Percentiles rank a stretch among this genome's conserved stretches.
Evolutionary conservation across 2,113 vertebrate genomes (phyloP).

Genomic region (Otolemur garnettii): DNA sequence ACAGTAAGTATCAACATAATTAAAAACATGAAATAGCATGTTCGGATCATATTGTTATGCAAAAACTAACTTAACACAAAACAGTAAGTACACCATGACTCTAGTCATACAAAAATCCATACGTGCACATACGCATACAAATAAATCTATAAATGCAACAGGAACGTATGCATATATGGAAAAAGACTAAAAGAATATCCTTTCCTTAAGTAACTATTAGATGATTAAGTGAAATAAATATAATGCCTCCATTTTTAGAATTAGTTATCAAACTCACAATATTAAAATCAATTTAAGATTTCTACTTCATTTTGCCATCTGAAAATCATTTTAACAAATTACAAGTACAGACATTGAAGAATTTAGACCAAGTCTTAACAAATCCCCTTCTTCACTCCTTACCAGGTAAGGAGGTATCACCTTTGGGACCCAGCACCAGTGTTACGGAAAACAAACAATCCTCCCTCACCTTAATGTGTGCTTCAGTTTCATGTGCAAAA

Average conservation of each 20-base stretch:
- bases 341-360: not conserved
- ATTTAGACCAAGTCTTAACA: not conserved
- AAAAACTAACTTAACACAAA: not conserved
- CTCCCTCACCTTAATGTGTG: not conserved
- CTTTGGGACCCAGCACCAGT: not conserved
- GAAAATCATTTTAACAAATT: not conserved
- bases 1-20: not conserved
- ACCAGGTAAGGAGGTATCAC: not conserved
- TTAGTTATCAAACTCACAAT: not conserved
- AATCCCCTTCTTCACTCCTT: not conserved
- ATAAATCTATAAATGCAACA: not conserved
- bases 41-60: not conserved
- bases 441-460: not conserved
- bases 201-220: not conserved
- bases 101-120: not conserved
- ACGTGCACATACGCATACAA: not conserved
- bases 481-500: not conserved
- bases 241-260: not conserved
- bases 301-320: not conserved
- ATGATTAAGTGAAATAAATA: constrained; percentile 26
- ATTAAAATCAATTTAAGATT: not conserved
- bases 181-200: not conserved
- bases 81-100: not conserved
- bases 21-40: not conserved
- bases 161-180: not conserved